Evolutionary conservation across 2,888 invertebrate species (phyloP), one percentile per base, ranked within the genome.

Genomic region (Agrochola litura): DNA sequence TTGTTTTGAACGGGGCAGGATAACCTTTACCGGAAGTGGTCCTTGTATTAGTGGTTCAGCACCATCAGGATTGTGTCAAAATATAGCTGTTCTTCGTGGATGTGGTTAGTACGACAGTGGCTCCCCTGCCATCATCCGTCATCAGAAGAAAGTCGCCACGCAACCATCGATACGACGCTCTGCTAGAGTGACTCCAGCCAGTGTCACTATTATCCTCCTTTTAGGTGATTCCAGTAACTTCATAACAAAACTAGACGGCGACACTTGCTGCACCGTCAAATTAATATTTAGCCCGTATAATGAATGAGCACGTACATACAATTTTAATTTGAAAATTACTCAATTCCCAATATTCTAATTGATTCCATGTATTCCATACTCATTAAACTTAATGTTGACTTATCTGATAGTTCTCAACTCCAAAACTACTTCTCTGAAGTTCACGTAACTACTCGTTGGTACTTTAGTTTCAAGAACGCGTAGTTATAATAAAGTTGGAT

Each of bases 371-470:
- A 68, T n/a, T 60, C 37, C 73, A 64, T 30, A 80, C 64, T 74
- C 52, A 80, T 80, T 54, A 65, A 70, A 82, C 49, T 81, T 73
- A 46, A 63, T 67, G 61, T 82, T 82, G 82, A 82, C 73, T 82
- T 60, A 54, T 63, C 30, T 49, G 30, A 77, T 63, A 82, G 73
- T 81, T 82, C 5, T 6, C 30, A 60, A 69, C 68, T 78, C 56
- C 14, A 22, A 60, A 60, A 75, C 46, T 68, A 60, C 67, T 66
- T 54, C 30, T 54, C 16, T 22, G 16, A 81, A 81, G 71, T 71
- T 81, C 52, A 58, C 37, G 16, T 25, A 66, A 82, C 73, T 73
- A 43, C 61, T 77, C 1, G 52, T 49, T 9, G 25, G 37, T 60
- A 52, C 71, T 69, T 69, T 10, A 69, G 30, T 69, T 61, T 16